phyloP scores from a whole-genome alignment of 2,113 vertebrate species.

The Chionomys nivalis region DNA sequence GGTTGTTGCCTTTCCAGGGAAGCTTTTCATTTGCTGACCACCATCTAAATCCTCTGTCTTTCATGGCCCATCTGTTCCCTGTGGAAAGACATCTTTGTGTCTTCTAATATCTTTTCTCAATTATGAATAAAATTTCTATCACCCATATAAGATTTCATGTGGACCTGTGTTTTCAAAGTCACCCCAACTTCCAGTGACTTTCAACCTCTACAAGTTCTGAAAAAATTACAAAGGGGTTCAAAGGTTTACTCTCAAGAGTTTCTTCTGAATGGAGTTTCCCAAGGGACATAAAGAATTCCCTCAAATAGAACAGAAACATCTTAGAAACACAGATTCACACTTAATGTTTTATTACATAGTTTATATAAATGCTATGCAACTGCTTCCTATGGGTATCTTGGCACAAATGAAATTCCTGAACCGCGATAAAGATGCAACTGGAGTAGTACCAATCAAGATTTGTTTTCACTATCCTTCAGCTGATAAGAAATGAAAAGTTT shows the following conservation, averaged over 20 bases:
- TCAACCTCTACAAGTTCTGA: not conserved
- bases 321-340: conserved; percentile 9
- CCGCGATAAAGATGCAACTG: not conserved
- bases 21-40: not conserved
- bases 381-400: not conserved
- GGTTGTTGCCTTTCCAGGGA: not conserved
- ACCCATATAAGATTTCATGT: not conserved
- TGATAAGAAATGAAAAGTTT: conserved; percentile 7
- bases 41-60: not conserved
- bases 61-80: not conserved
- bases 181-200: not conserved
- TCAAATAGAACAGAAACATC: not conserved
- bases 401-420: not conserved
- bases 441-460: conserved; percentile 13
- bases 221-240: not conserved
- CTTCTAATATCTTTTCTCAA: not conserved
- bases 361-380: conserved; percentile 21
- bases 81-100: not conserved
- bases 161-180: not conserved
- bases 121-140: not conserved
- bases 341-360: conserved; percentile 12
- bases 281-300: not conserved
- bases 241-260: not conserved
- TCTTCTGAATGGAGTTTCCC: not conserved
- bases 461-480: conserved; percentile 4